Conservation (phyloP, 2,888 invertebrate genomes). For the Coenonympha arcania region DNA sequence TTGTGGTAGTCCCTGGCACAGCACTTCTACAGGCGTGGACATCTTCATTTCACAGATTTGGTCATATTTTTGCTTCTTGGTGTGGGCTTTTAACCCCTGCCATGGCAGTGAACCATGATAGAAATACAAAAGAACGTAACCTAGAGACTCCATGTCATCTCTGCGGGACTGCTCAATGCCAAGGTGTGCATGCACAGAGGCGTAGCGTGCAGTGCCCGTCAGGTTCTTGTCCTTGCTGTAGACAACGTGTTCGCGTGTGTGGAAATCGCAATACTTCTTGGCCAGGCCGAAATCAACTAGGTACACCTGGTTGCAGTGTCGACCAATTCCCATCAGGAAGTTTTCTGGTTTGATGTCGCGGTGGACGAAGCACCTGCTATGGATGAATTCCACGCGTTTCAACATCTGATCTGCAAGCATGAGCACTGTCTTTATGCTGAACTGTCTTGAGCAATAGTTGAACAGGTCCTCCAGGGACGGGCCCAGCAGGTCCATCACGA, state of each 20-base stretch:
- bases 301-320: constrained; percentile 98
- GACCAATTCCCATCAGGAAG: constrained; percentile 98
- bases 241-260: constrained; percentile 92
- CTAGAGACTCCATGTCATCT: constrained; percentile 99
- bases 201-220: constrained; percentile 80
- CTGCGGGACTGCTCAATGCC: constrained; percentile 99
- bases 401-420: constrained; percentile 90
- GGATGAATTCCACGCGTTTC: constrained; percentile 96
- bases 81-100: constrained; percentile 98
- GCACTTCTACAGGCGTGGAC: constrained; percentile 98
- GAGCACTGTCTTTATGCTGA: constrained; percentile 99
- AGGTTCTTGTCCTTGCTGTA: constrained; percentile 98
- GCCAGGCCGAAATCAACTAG: constrained; percentile 99
- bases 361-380: constrained; percentile 99
- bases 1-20: too few species aligned
- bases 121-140: constrained; percentile 99
- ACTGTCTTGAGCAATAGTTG: constrained; percentile 98
- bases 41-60: constrained; percentile 99
- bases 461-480: constrained; percentile 99
- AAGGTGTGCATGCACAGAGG: constrained; percentile 85
- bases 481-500: constrained; percentile 99
- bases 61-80: constrained; percentile 99
- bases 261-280: constrained; percentile 97
- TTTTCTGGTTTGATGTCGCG: constrained; percentile 98
- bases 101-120: constrained; percentile 95